These are phyloP conservation scores for Falco rusticolus DNA, from an alignment of 2,797 vertebrate species.

Conservation along the genomic window DNA sequence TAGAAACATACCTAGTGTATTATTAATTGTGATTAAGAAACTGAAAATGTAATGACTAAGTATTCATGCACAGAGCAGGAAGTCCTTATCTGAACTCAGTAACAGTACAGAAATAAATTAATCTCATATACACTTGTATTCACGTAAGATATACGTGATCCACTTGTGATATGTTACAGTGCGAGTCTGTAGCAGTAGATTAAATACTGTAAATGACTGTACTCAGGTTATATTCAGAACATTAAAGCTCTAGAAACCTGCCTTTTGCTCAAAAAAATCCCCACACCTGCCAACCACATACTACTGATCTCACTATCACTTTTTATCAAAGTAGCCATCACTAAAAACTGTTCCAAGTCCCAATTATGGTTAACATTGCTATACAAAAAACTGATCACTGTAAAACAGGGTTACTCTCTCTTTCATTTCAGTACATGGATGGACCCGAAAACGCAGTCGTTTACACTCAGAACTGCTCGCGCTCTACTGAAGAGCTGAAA, in stretches of 20 bases:
- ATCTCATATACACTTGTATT: not conserved
- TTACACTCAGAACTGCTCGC: not conserved
- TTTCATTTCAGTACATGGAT: not conserved
- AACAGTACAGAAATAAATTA: not conserved
- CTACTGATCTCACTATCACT: not conserved
- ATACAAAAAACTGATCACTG: not conserved
- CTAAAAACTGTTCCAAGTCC: not conserved
- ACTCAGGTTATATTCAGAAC: not conserved
- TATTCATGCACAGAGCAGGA: not conserved
- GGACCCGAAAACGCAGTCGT: not conserved
- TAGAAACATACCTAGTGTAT: not conserved
- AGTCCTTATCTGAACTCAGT: conserved; percentile 2
- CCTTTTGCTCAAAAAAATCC: not conserved
- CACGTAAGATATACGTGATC: not conserved
- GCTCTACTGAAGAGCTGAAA: conserved; percentile 10
- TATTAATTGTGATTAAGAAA: conserved; percentile 44
- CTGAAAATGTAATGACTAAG: not conserved
- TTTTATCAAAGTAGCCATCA: not conserved
- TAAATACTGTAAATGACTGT: not conserved
- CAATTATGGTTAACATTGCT: not conserved
- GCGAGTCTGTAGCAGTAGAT: not conserved
- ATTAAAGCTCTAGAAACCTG: not conserved
- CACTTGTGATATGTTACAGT: not conserved
- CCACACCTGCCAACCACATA: not conserved
- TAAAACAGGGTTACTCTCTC: not conserved